Evolutionary conservation across 1,140 invertebrate species (phyloP).

Genomic region (Atta cephalotes): DNA sequence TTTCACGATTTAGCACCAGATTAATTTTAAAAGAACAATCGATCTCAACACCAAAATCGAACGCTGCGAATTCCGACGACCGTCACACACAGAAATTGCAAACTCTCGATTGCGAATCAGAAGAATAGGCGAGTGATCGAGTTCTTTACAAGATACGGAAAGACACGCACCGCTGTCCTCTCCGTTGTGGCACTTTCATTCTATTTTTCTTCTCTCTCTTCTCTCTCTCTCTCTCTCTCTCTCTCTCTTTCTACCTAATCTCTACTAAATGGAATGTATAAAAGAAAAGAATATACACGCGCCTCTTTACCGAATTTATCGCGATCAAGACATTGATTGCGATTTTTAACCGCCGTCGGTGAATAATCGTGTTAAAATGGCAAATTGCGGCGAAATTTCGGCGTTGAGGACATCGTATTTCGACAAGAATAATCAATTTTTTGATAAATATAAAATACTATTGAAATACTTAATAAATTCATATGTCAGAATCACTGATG

Average conservation of each 20-base stretch:
- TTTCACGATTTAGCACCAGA: constrained; percentile 13
- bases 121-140: constrained; percentile 65
- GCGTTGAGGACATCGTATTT: constrained; percentile 19
- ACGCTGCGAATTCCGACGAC: constrained; percentile 52
- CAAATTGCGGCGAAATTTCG: constrained; percentile 18
- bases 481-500: background rate
- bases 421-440: constrained; percentile 5
- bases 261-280: constrained; percentile 71
- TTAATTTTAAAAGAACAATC: constrained; percentile 23
- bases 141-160: constrained; percentile 61
- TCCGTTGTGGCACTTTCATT: constrained; percentile 58
- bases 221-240: constrained; percentile 29
- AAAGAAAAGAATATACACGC: constrained; percentile 71
- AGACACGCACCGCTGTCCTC: constrained; percentile 65
- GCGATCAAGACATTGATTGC: constrained; percentile 6
- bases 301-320: constrained; percentile 31
- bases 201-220: background rate
- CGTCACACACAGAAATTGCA: constrained; percentile 29
- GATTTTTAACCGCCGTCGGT: constrained; percentile 7
- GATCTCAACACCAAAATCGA: constrained; percentile 17
- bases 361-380: constrained; percentile 30
- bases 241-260: constrained; percentile 13
- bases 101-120: constrained; percentile 59
- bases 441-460: constrained; percentile 14
- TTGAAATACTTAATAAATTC: constrained; percentile 23